phyloP scores from a whole-genome alignment of 2,797 vertebrate species.

The Apogon hyalosoma region DNA sequence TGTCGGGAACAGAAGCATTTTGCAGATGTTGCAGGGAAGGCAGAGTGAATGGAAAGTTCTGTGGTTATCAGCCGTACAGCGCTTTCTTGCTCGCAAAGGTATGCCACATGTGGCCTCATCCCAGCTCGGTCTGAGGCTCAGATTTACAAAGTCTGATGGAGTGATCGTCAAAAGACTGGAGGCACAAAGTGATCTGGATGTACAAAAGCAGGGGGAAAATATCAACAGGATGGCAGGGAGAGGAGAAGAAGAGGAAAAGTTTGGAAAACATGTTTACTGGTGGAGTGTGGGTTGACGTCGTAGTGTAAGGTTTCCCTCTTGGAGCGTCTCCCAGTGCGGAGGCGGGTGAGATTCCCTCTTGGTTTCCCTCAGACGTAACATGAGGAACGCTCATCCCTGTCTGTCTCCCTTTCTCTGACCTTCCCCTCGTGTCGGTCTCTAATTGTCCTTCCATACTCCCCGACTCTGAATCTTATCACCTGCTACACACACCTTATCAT shows the following conservation, averaged over 20 bases:
- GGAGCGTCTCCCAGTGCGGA: slow-evolving; percentile 87
- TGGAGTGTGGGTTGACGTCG: slow-evolving; percentile 86
- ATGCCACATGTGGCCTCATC: slow-evolving; percentile 78
- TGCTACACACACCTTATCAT: slow-evolving; percentile 13
- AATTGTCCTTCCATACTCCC: slow-evolving; percentile 69
- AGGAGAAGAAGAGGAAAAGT: slow-evolving; percentile 60
- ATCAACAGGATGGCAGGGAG: slow-evolving; percentile 19
- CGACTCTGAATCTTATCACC: slow-evolving; percentile 35
- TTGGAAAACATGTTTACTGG: slow-evolving; percentile 95
- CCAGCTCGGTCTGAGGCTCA: slow-evolving; percentile 41
- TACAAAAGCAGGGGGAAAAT: slow-evolving; percentile 24
- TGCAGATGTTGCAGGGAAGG: slow-evolving; percentile 80
- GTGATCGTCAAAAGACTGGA: slow-evolving; percentile 16
- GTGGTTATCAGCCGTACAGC: slow-evolving; percentile 85
- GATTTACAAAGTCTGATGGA: slow-evolving; percentile 9
- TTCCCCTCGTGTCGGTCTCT: slow-evolving; percentile 49
- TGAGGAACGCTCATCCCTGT: slow-evolving; percentile 85
- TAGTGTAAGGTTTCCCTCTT: slow-evolving; percentile 93
- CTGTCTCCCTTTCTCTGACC: slow-evolving; percentile 71
- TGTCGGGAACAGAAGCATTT: slow-evolving; percentile 84
- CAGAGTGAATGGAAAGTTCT: slow-evolving; percentile 88
- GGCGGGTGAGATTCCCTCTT: slow-evolving; percentile 88
- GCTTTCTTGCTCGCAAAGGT: slow-evolving; percentile 73
- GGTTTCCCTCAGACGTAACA: slow-evolving; percentile 88
- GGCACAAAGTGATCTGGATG: slow-evolving; percentile 17